A percentile compares a stretch with the other conserved stretches of the same genome.
Conservation (phyloP, 2,888 invertebrate genomes). For the Vanessa cardui region DNA sequence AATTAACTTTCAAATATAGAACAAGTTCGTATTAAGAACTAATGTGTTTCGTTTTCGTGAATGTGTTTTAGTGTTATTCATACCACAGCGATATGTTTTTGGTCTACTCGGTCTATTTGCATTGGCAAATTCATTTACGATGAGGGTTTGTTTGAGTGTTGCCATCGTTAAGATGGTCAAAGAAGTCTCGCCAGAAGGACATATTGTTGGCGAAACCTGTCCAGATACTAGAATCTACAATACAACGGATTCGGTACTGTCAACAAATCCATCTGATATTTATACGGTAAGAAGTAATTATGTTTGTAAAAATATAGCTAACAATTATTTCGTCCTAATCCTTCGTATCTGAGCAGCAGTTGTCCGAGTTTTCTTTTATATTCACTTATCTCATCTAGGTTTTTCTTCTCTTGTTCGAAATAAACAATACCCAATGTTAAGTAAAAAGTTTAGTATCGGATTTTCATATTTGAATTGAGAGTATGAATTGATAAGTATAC, state of each 20-base stretch:
- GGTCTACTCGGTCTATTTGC: constrained; percentile 87
- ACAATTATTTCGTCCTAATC: not conserved
- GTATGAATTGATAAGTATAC: too few relatives aligned
- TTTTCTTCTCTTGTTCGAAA: too few relatives aligned
- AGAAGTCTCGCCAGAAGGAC: constrained; percentile 54
- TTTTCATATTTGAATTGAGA: too few relatives aligned
- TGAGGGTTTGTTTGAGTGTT: constrained; percentile 87
- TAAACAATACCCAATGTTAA: too few relatives aligned
- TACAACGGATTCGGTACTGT: constrained; percentile 26
- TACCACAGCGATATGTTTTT: constrained; percentile 87
- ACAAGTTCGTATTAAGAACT: not conserved
- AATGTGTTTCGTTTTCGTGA: not conserved
- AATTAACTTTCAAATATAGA: not conserved
- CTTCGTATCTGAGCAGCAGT: too few relatives aligned
- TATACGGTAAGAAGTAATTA: constrained; percentile 44
- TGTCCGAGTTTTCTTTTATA: too few relatives aligned
- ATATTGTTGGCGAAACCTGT: constrained; percentile 79
- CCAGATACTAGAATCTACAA: constrained; percentile 53
- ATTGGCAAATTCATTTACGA: constrained; percentile 87
- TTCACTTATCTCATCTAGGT: too few relatives aligned
- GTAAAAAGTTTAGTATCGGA: too few relatives aligned
- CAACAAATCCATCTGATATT: constrained; percentile 41
- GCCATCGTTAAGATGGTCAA: constrained; percentile 87
- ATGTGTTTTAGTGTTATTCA: constrained; percentile 71
- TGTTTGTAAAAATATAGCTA: not conserved